Evolutionary conservation across 1,140 invertebrate genomes (phyloP).

Genomic region (Lepidurus arcticus): DNA sequence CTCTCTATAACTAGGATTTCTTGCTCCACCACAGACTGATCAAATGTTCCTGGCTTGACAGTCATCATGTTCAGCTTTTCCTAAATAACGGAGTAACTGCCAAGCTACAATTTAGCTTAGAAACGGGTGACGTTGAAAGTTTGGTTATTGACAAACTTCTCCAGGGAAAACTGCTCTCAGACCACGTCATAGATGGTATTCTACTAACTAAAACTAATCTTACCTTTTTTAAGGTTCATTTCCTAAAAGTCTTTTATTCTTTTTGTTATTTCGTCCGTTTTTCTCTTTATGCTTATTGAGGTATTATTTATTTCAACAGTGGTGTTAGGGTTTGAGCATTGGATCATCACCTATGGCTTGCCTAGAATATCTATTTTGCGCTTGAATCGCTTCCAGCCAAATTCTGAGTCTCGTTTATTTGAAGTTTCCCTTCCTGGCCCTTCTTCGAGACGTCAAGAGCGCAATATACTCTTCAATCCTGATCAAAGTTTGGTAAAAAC

Average conservation of each 20-base stretch:
- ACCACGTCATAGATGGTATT: background rate
- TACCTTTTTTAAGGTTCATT: too few relatives aligned
- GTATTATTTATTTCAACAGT: background rate
- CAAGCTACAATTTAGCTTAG: background rate
- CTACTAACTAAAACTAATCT: background rate
- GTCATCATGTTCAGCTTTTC: background rate
- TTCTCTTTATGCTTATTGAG: background rate
- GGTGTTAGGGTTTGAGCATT: background rate
- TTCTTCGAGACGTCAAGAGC: conserved; percentile 28
- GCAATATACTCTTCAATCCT: conserved; percentile 14
- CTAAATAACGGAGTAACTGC: background rate
- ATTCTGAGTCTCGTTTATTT: background rate
- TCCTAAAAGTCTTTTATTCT: too few relatives aligned
- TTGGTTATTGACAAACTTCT: background rate
- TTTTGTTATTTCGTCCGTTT: too few relatives aligned
- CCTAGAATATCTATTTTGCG: background rate
- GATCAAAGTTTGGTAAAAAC: conserved; percentile 9
- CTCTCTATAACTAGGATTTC: background rate
- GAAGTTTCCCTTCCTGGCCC: conserved; percentile 27
- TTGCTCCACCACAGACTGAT: background rate
- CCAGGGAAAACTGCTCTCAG: background rate
- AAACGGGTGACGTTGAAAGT: background rate
- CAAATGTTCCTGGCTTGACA: background rate
- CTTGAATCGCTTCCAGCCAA: background rate
- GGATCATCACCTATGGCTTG: background rate